phyloP scores from a whole-genome alignment of 2,888 invertebrate genomes.

The Philopedon plagiatum region DNA sequence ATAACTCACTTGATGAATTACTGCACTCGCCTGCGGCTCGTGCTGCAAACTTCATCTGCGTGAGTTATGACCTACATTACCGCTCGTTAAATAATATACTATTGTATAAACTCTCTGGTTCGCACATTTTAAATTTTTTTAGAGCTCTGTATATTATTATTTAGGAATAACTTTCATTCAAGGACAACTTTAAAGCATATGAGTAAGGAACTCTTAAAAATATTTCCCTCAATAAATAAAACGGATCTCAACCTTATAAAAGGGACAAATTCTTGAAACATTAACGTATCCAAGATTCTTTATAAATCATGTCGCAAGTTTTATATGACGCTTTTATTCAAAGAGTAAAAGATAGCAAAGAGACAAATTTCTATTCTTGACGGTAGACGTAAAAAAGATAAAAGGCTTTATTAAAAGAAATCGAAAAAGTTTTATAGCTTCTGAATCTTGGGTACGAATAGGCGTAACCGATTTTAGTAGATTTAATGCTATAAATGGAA shows the following conservation, averaged over 20 bases:
- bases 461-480: slow-evolving; percentile 10
- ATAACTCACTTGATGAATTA: too few species aligned
- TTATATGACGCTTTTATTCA: slow-evolving; percentile 10
- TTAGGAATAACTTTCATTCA: too few species aligned
- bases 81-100: too few species aligned
- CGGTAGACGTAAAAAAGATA: slow-evolving; percentile 5
- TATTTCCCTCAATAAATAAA: not conserved
- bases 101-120: too few species aligned
- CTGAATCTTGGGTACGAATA: not conserved
- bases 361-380: slow-evolving; percentile 15
- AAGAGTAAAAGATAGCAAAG: slow-evolving; percentile 10
- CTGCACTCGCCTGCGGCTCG: too few species aligned
- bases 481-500: slow-evolving; percentile 10
- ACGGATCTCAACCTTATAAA: not conserved
- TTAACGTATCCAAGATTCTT: not conserved
- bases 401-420: slow-evolving; percentile 22
- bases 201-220: not conserved
- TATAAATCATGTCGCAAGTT: slow-evolving; percentile 13
- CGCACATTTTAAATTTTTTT: too few species aligned
- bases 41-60: too few species aligned
- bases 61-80: too few species aligned
- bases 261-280: not conserved
- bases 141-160: too few species aligned
- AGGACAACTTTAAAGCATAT: too few species aligned
- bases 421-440: slow-evolving; percentile 10